Percentiles rank a stretch among this genome's conserved stretches.
These are phyloP conservation scores for Sterrhoptilus dennistouni DNA, from an alignment of 2,113 vertebrate species.

Conservation along the genomic window DNA sequence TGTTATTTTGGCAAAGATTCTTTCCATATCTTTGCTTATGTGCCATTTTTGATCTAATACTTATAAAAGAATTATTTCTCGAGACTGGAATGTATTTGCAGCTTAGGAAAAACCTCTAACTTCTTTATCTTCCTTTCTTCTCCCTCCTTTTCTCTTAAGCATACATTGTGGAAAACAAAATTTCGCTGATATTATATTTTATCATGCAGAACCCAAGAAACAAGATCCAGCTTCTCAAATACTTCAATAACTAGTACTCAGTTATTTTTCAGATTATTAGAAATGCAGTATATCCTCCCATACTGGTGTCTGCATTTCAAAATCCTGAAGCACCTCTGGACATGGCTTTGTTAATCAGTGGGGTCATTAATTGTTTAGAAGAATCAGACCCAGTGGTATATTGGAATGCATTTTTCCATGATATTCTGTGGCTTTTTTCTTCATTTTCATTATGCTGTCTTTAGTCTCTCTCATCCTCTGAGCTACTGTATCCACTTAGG, in stretches of 20 bases:
- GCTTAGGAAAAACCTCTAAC: neutral
- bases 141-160: slow-evolving; percentile 24
- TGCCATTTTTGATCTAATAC: slow-evolving; percentile 50
- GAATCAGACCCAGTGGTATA: neutral
- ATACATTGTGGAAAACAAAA: slow-evolving; percentile 27
- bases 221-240: neutral
- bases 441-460: neutral
- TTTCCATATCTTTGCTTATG: slow-evolving; percentile 52
- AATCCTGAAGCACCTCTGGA: neutral
- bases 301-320: neutral
- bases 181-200: neutral
- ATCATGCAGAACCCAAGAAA: neutral
- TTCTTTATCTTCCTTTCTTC: slow-evolving; percentile 34
- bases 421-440: neutral
- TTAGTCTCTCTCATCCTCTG: neutral
- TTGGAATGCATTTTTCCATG: neutral
- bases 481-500: neutral
- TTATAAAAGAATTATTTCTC: slow-evolving; percentile 16
- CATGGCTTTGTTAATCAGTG: neutral
- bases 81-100: slow-evolving; percentile 23
- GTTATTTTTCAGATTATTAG: neutral
- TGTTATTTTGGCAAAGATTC: slow-evolving; percentile 53
- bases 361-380: neutral
- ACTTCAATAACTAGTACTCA: neutral
- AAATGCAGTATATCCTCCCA: neutral